A percentile compares a stretch with the other conserved stretches of the same genome.
Evolutionary conservation across 2,113 vertebrate species (phyloP).

Genomic region (Tupaia chinensis): DNA sequence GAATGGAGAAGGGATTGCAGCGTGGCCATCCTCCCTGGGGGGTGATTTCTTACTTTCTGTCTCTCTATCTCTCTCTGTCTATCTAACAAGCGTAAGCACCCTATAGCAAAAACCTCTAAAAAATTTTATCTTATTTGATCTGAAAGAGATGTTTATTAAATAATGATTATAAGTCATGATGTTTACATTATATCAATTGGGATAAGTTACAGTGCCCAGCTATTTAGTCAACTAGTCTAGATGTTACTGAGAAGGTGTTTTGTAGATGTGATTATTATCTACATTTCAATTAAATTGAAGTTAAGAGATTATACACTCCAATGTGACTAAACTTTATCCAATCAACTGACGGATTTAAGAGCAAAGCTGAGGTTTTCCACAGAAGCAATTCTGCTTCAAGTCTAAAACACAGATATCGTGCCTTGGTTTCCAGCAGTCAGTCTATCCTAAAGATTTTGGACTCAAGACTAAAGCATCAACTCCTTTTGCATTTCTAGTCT

Average conservation of each 20-base stretch:
- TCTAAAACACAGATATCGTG: not conserved
- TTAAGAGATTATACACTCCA: not conserved
- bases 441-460: not conserved
- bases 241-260: not conserved
- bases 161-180: not conserved
- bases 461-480: not conserved
- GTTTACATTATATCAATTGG: not conserved
- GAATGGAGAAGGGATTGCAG: no score
- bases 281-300: not conserved
- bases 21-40: no score
- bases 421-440: not conserved
- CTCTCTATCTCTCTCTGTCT: no score
- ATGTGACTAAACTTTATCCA: not conserved
- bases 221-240: not conserved
- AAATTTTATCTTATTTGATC: not conserved
- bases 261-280: not conserved
- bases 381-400: not conserved
- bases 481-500: not conserved
- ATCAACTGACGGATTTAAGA: not conserved
- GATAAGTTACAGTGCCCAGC: no score
- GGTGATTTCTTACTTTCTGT: no score
- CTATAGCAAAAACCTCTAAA: not conserved
- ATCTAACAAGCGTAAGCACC: no score
- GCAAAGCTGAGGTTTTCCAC: not conserved
- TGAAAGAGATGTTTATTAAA: not conserved